Conservation (phyloP, 35 echinoderm and acorn worm species). For the Hemicentrotus pulcherrimus region DNA sequence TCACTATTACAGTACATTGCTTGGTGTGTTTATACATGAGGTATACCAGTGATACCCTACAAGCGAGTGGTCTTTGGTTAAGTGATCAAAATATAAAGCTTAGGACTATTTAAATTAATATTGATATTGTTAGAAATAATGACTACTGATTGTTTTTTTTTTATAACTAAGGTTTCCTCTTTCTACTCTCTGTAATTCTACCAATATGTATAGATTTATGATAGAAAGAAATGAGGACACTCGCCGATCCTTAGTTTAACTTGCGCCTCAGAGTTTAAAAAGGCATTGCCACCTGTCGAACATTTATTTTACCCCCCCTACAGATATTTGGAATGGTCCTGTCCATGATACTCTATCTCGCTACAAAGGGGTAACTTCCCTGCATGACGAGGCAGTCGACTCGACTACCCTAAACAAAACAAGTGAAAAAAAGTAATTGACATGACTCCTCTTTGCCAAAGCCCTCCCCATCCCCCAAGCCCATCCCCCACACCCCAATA, state of each 20-base stretch:
- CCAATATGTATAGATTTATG: too few species aligned
- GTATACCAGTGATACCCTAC: too few species aligned
- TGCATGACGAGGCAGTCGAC: conserved; percentile 11
- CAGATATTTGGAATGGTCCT: conserved; percentile 54
- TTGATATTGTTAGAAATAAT: too few species aligned
- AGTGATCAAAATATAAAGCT: too few species aligned
- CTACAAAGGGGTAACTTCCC: conserved; percentile 38
- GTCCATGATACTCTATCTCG: conserved; percentile 27
- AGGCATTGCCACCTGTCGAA: not conserved
- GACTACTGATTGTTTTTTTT: too few species aligned
- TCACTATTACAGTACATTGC: too few species aligned
- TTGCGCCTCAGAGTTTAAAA: not conserved
- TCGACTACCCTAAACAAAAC: conserved; percentile 38
- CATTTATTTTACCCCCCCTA: not conserved
- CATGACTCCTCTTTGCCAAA: not conserved
- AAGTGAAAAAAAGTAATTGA: conserved; percentile 37
- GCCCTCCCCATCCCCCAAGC: not conserved
- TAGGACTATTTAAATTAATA: too few species aligned
- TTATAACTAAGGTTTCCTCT: too few species aligned
- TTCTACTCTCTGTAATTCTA: too few species aligned
- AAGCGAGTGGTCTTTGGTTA: too few species aligned
- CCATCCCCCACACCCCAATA: not conserved
- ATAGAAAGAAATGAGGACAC: too few species aligned
- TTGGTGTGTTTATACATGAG: too few species aligned
- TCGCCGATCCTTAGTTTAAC: not conserved